Evolutionary conservation across 35 echinoderm and acorn worm genomes (phyloP), one percentile per base, ranked within the genome.

Genomic region (Anneissia japonica): DNA sequence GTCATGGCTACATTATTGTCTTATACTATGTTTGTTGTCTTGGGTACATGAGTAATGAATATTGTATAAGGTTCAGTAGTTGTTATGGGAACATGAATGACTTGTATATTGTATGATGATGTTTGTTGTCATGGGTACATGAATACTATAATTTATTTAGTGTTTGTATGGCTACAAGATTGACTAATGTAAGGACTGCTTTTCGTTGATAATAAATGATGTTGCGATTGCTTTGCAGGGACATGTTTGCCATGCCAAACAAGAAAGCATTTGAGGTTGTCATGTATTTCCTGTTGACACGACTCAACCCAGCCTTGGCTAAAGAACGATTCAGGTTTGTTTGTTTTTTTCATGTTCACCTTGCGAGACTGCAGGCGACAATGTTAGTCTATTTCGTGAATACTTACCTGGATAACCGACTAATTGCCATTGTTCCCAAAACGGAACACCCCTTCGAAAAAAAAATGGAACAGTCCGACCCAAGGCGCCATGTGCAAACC

Each of bases 201-300:
- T 37, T 16, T 29, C 16, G 0, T 14, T 74, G 16, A 5, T 74
- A 36, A 32, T 34, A 12, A 39, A n/a, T 39, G 37, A 37, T 77
- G 55, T 30, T 39, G 21, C 26, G 16, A 76, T 40, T 21, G 23
- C 11, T 29, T 82, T 79, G 28, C 91, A 97, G 95, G 33, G 91
- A 97, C 74, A 97, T 97, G 91, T 97, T 97, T 88, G 88, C 87
- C 43, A 46, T 93, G 2, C 95, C 95, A 4, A 97, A 97, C 84
- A 97, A 97, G 86, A 97, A 91, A 87, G 87, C 88, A 5, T 97
- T 97, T 91, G 95, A 97, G 86, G 91, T 97, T 33, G 86, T 97
- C 9, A 93, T 97, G 91, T 77, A 97, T 73, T 97, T 97, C 73
- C 83, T 97, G 13, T 92, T 97, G 88, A 80, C 85, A 19, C 79